A percentile compares a stretch with the other conserved stretches of the same genome.
Evolutionary conservation across 2,888 invertebrate genomes (phyloP).

Genomic region (Heteropelma amictum): DNA sequence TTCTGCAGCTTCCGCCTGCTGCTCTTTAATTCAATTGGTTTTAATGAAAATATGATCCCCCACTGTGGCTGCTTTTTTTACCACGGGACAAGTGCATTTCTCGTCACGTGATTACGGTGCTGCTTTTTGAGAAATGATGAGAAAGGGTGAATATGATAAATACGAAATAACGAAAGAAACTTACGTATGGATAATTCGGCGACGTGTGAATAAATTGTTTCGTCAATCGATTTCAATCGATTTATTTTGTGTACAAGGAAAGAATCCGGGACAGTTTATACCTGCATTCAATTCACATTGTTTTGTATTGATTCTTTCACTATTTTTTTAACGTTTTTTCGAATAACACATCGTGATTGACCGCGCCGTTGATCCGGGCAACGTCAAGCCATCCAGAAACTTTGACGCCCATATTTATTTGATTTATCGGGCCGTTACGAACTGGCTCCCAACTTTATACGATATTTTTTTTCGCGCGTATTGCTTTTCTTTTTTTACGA

Average conservation of each 20-base stretch:
- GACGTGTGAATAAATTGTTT: constrained; percentile 6
- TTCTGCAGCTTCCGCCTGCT: no score
- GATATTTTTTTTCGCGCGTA: constrained; percentile 12
- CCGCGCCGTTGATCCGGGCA: constrained; percentile 22
- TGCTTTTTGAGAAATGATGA: neutral
- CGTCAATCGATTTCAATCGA: constrained; percentile 20
- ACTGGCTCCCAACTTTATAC: constrained; percentile 46
- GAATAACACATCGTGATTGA: constrained; percentile 21
- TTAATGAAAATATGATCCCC: neutral
- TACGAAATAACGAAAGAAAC: no score
- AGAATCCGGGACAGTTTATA: neutral
- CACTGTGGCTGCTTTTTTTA: neutral
- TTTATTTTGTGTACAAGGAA: constrained; percentile 12
- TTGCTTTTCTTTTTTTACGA: constrained; percentile 19
- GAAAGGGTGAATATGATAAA: no score
- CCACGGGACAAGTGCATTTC: neutral
- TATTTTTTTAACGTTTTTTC: constrained; percentile 7
- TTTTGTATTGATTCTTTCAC: constrained; percentile 14
- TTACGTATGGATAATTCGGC: neutral
- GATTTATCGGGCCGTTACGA: constrained; percentile 51
- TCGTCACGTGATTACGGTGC: neutral
- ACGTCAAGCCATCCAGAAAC: constrained; percentile 34
- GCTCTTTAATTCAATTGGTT: constrained; percentile 28
- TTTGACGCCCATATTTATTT: constrained; percentile 47
- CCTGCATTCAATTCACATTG: constrained; percentile 29